Evolutionary conservation across 2,113 vertebrate genomes (phyloP), one percentile per base, ranked within the genome.

Genomic region (Genyomyrus donnyi): DNA sequence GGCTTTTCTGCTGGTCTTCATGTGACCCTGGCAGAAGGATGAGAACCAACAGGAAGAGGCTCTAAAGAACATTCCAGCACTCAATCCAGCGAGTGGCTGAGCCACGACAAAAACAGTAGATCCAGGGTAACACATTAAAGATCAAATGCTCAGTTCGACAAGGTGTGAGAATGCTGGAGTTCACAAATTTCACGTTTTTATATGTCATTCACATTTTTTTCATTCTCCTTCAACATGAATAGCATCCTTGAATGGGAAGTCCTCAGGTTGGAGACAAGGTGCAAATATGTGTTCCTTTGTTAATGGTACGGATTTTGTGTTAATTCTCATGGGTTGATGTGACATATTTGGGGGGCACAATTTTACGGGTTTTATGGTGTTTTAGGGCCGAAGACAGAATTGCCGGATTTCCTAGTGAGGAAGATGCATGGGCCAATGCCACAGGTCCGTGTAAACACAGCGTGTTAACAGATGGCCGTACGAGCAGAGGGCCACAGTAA

Each of bases 401-500:
- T 31, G 49, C 66, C 11, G 49, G 53, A 39, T 39, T 85, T 48
- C 17, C 42, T 42, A 42, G 27, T 3, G 24, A 86, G 42, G 89
- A 24, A 85, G 89, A 85, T 83, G 8, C 80, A 86, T 90, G 17
- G 45, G 83, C 53, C 27, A 0, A 24, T 83, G 21, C 48, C 10
- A 27, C 62, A 27, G 27, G 19, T 7, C 24, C 19, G 0, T 89
- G 84, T 45, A 66, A 48, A 70, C 84, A 56, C 10, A 9, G 42
- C 13, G 24, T 8, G 45, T n/a, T 70, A 84, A 86, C 89, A 90
- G 89, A 87, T 87, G 89, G 83, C 49, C 83, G 5, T 27, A 3
- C 9, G 27, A 66, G 27, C 35, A 70, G 84, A 85, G 56, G 53
- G 83, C 58, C 89, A 39, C 89, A 66, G 77, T 90, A 87, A 90